Conservation (phyloP, 2,797 vertebrate species). For the Cygnus olor region DNA sequence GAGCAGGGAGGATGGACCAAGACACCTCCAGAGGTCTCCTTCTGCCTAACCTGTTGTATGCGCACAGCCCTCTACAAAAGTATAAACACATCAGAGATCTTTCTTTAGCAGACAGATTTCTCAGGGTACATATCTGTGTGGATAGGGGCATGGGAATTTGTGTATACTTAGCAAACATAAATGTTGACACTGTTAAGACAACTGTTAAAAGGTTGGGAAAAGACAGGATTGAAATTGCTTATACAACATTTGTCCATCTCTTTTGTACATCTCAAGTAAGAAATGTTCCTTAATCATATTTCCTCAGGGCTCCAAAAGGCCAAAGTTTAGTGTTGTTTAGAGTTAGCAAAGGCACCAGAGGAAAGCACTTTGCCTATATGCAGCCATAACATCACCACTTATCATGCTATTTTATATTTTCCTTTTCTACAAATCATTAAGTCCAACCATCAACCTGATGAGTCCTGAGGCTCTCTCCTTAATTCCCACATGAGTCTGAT, state of each 20-base stretch:
- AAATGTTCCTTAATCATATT: not conserved
- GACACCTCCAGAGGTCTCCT: not conserved
- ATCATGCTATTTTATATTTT: not conserved
- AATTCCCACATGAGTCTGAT: not conserved
- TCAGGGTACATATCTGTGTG: not conserved
- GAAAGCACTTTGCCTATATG: not conserved
- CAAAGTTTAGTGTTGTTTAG: not conserved
- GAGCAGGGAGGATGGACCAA: not conserved
- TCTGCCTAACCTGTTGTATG: not conserved
- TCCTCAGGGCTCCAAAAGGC: not conserved
- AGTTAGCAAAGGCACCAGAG: not conserved
- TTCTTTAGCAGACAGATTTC: not conserved
- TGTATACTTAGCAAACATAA: not conserved
- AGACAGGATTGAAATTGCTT: not conserved
- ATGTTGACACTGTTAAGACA: not conserved
- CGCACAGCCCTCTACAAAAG: not conserved
- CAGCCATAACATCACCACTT: not conserved
- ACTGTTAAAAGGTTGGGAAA: not conserved
- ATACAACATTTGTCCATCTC: not conserved
- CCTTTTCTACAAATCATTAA: not conserved
- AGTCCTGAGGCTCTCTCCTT: not conserved
- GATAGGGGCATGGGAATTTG: not conserved
- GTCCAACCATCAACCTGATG: not conserved
- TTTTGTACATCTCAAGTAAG: not conserved
- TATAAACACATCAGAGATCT: not conserved